Base-by-base conservation (phyloP, 2,113 vertebrate genomes). In the Clinocottus analis region DNA sequence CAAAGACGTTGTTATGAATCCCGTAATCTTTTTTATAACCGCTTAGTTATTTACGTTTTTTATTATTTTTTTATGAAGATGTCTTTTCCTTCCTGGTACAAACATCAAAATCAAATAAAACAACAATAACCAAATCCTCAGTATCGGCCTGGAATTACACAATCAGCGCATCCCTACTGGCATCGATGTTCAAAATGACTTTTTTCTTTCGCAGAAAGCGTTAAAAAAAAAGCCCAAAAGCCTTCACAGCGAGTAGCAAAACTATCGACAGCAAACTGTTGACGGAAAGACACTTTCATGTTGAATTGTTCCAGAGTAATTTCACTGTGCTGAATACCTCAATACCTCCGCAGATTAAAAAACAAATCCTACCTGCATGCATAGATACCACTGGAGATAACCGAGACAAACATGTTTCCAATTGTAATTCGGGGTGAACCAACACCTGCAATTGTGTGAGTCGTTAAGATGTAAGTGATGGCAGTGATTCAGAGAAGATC, bases 401-500 rank as follows among this genome's bases (percentile, higher is more conserved):
- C 43, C n/a, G 41, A 35, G 16, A 68, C 12, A 19, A 68, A 35
- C 19, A 10, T 14, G 7, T 16, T 47, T 60, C 55, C 17, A 37
- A 43, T 85, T 73, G 37, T 25, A 8, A 68, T 77, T 73, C 39
- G 27, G 35, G 35, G 2, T 55, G 13, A 82, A 31, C 12, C 65
- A 60, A 35, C 59, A 58, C 17, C 21, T 72, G 8, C 14, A 49
- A 79, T 73, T 47, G 19, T 67, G 25, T 39, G 3, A 61, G 14
- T 4, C 25, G 12, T 69, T 83, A 31, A 25, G 56, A 19, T 66
- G 60, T 31, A 45, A 78, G 55, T 11, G 49, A 78, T 73, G 68
- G 47, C 56, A 59, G 55, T 21, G 56, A 65, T 74, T 84, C 31
- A 31, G 60, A 77, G 75, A n/a, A 14, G 39, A 73, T 79, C 70